A percentile compares a stretch with the other conserved stretches of the same genome.
Evolutionary conservation across 2,797 vertebrate genomes (phyloP).

Genomic region (Taeniopygia guttata): DNA sequence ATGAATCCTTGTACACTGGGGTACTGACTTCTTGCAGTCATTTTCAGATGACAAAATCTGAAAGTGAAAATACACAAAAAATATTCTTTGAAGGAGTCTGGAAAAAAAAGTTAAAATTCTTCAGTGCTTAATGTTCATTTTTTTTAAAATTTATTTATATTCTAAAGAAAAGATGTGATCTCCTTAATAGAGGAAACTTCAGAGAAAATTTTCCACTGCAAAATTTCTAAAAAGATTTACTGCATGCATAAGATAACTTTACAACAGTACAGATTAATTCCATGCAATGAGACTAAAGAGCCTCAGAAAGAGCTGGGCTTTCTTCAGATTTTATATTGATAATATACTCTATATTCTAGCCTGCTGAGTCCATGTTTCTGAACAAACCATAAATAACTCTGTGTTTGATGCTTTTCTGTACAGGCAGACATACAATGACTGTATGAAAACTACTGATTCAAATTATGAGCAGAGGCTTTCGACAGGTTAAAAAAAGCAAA

Average conservation of each 20-base stretch:
- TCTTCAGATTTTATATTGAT: neutral
- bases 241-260: neutral
- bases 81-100: neutral
- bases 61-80: neutral
- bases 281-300: neutral
- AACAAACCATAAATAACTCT: neutral
- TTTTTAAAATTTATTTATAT: neutral
- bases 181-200: neutral
- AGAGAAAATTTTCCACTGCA: neutral
- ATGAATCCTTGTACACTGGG: neutral
- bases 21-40: neutral
- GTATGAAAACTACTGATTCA: neutral
- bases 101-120: neutral
- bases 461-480: neutral
- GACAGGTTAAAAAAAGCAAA: neutral
- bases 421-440: neutral
- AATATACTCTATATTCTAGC: neutral
- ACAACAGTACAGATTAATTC: neutral
- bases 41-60: neutral
- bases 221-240: neutral
- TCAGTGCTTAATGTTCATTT: neutral
- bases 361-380: neutral
- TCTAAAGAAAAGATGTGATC: neutral
- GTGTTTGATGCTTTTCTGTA: neutral
- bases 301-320: neutral